These are phyloP conservation scores for Serranus cabrilla DNA, from an alignment of 2,797 vertebrate species.

Conservation along the genomic window DNA sequence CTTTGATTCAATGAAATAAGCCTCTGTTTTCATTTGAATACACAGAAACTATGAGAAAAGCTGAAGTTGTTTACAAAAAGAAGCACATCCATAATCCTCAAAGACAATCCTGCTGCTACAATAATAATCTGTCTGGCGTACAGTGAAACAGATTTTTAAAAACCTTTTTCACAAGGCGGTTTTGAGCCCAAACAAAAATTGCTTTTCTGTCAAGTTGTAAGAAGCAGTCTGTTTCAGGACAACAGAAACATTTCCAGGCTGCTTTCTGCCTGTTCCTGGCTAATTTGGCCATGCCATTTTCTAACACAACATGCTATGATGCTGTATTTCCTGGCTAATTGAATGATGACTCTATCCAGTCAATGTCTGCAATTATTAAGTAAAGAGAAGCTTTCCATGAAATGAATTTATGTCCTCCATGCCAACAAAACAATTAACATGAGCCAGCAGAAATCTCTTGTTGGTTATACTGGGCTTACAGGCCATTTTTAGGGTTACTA, in stretches of 20 bases:
- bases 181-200: not conserved
- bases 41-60: not conserved
- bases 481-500: not conserved
- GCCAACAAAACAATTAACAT: not conserved
- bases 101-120: conserved; percentile 7
- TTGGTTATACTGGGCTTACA: not conserved
- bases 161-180: conserved; percentile 15
- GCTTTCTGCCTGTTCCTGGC: not conserved
- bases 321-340: not conserved
- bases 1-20: conserved; percentile 6
- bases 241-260: not conserved
- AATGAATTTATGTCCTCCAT: not conserved
- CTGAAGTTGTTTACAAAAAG: not conserved
- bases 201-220: not conserved
- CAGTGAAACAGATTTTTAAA: not conserved
- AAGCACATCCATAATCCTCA: conserved; percentile 19
- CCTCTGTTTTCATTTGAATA: not conserved
- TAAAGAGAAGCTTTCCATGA: not conserved
- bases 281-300: not conserved
- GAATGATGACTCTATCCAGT: not conserved
- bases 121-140: not conserved
- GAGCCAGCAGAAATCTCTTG: not conserved
- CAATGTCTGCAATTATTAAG: not conserved
- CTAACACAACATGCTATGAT: not conserved
- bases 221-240: not conserved